Percentiles rank a stretch among this genome's conserved stretches.
phyloP scores from a whole-genome alignment of 2,113 vertebrate species.

The Bucco capensis region DNA sequence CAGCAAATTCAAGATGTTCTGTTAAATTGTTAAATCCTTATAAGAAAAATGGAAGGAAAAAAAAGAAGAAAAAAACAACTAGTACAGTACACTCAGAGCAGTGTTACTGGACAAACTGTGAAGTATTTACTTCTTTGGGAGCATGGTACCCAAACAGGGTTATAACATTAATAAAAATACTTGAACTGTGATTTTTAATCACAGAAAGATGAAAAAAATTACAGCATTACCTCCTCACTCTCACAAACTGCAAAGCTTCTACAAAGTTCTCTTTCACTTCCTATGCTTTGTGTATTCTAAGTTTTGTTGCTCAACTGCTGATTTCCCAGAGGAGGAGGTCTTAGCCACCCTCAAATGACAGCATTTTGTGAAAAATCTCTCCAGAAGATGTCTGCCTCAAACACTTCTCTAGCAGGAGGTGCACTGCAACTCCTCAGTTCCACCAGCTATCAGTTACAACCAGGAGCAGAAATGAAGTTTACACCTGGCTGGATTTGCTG shows the following conservation, averaged over 20 bases:
- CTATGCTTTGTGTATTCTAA: neutral
- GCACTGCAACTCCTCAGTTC: neutral
- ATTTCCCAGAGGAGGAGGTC: neutral
- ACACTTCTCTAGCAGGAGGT: neutral
- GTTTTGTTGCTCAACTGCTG: neutral
- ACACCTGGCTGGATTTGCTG: constrained; percentile 28
- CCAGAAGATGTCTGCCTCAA: neutral
- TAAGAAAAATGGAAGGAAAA: fast-evolving
- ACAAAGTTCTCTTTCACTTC: neutral
- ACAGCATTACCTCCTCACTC: neutral
- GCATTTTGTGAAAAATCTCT: neutral
- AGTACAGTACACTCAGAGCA: neutral
- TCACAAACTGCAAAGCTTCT: neutral
- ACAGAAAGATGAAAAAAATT: neutral
- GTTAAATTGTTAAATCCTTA: neutral
- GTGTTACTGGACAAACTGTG: neutral
- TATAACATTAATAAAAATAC: neutral
- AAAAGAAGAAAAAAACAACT: neutral
- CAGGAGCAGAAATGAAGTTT: constrained; percentile 29
- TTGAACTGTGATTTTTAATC: constrained; percentile 6
- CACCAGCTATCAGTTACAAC: neutral
- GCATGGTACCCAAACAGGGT: neutral
- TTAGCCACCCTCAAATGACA: neutral
- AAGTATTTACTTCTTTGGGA: constrained; percentile 52
- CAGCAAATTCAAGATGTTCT: neutral